phyloP scores from a whole-genome alignment of 2,888 invertebrate genomes.

The Cetonia aurata region DNA sequence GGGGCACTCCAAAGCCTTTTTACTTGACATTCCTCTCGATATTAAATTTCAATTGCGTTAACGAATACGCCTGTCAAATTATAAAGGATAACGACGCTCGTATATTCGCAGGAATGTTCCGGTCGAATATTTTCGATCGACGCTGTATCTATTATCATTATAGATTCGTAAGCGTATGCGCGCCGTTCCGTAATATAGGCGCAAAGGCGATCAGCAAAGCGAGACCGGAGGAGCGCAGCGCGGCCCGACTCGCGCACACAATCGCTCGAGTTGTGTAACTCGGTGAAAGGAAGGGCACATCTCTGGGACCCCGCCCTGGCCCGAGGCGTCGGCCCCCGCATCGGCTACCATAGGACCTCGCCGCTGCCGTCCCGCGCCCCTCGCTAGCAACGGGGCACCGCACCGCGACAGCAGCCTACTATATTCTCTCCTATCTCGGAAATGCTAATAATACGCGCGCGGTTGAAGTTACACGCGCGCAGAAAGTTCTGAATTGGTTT shows the following conservation, averaged over 20 bases:
- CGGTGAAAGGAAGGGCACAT: slow-evolving; percentile 68
- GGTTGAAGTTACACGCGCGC: background rate
- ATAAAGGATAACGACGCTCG: too few relatives aligned
- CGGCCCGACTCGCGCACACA: slow-evolving; percentile 43
- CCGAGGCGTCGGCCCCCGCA: slow-evolving; percentile 65
- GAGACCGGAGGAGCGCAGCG: background rate
- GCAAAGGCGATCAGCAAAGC: slow-evolving; percentile 5
- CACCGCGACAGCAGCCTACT: slow-evolving; percentile 41
- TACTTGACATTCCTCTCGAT: too few relatives aligned
- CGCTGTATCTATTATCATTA: too few relatives aligned
- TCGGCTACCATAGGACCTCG: slow-evolving; percentile 54
- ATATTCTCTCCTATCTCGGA: slow-evolving; percentile 4
- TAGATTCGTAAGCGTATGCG: too few relatives aligned
- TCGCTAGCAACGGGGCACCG: too few relatives aligned
- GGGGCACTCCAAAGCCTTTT: too few relatives aligned
- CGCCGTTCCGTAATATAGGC: background rate
- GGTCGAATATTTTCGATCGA: too few relatives aligned
- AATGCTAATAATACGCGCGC: slow-evolving; percentile 1
- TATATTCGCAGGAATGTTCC: too few relatives aligned
- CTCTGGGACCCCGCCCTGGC: slow-evolving; percentile 66
- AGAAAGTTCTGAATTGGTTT: background rate
- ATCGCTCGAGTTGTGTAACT: slow-evolving; percentile 63
- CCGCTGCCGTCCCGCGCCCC: slow-evolving; percentile 46
- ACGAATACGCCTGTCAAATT: too few relatives aligned
- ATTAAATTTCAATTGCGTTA: too few relatives aligned